Evolutionary conservation across 1,140 invertebrate genomes (phyloP).

Genomic region (Pantala flavescens): DNA sequence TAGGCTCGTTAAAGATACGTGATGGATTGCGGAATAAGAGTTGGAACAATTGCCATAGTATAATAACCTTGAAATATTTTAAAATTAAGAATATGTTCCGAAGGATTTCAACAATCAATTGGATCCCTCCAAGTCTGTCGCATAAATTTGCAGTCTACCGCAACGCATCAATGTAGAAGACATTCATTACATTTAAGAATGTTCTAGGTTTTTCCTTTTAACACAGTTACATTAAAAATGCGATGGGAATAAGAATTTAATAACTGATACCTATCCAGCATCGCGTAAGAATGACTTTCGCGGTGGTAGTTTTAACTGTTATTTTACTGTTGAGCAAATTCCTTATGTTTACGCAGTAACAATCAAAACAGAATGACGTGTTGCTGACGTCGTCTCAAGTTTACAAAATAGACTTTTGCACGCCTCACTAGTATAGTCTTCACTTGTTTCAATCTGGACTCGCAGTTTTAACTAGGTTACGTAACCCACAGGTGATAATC

Average conservation of each 20-base stretch:
- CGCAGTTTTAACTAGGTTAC: neutral
- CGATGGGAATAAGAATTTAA: neutral
- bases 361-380: neutral
- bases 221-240: neutral
- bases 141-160: neutral
- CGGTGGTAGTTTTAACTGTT: neutral
- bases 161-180: neutral
- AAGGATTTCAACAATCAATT: neutral
- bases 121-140: neutral
- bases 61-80: slow-evolving; percentile 8
- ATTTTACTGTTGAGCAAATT: neutral
- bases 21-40: neutral
- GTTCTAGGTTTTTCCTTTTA: neutral
- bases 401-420: neutral
- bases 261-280: neutral
- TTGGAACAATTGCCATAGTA: neutral
- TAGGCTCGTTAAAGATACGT: neutral
- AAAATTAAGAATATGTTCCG: neutral
- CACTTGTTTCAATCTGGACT: neutral
- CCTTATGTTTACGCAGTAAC: neutral
- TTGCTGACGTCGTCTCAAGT: neutral
- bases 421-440: neutral
- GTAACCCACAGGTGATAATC: neutral
- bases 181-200: neutral
- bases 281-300: neutral